Percentiles rank a stretch among this genome's conserved stretches.
Conservation (phyloP, 2,888 invertebrate species). For the Bibio marci region DNA sequence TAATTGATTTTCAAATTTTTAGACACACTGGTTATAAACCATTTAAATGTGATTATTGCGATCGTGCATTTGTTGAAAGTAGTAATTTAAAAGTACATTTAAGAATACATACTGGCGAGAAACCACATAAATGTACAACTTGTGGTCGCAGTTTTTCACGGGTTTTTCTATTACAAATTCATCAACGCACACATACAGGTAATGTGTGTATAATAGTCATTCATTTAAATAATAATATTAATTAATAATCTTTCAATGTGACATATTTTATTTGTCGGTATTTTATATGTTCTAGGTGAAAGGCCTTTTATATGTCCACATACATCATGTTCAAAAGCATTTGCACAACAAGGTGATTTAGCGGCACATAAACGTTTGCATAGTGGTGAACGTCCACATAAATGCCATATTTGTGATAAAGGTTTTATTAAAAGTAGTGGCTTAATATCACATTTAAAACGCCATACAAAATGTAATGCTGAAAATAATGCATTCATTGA, state of each 20-base stretch:
- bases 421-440: constrained; percentile 12
- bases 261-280: too few species aligned
- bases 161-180: constrained; percentile 18
- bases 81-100: constrained; percentile 20
- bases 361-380: constrained; percentile 12
- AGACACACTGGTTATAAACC: constrained; percentile 15
- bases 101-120: constrained; percentile 12
- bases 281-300: too few species aligned
- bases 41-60: constrained; percentile 17
- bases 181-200: constrained; percentile 7
- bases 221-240: too few species aligned
- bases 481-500: too few species aligned
- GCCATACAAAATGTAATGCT: too few species aligned
- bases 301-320: too few species aligned
- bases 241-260: too few species aligned
- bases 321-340: constrained; percentile 10
- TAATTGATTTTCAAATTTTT: background rate
- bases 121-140: constrained; percentile 20
- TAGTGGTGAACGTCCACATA: constrained; percentile 11
- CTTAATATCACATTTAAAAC: constrained; percentile 10
- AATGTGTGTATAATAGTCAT: too few species aligned
- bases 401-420: constrained; percentile 9
- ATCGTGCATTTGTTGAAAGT: constrained; percentile 19
- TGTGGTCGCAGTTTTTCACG: constrained; percentile 21
- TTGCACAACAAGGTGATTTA: constrained; percentile 13